phyloP scores from a whole-genome alignment of 2,888 invertebrate species.

The Cyrtodaria siliqua region DNA sequence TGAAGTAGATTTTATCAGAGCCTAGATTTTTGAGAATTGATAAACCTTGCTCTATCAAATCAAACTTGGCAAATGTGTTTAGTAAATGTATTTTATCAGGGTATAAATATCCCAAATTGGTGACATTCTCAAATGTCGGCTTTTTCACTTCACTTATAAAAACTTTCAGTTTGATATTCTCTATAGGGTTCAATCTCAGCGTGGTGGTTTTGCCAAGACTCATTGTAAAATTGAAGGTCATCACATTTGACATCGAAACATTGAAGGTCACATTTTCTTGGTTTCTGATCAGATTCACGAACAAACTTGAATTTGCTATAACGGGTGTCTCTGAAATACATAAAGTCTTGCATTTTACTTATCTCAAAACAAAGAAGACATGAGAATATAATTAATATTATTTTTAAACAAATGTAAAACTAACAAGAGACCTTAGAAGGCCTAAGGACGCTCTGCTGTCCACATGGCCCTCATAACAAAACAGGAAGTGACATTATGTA shows the following conservation, averaged over 20 bases:
- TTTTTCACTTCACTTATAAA: slow-evolving; percentile 20
- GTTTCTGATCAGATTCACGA: slow-evolving; percentile 28
- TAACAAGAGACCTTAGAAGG: no score
- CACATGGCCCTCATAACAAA: no score
- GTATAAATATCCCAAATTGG: slow-evolving; percentile 31
- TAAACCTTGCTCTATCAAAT: neutral
- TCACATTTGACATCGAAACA: slow-evolving; percentile 17
- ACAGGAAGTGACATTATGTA: no score
- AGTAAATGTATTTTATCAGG: slow-evolving; percentile 23
- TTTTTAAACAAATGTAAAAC: no score
- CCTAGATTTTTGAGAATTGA: no score
- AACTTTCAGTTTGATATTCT: slow-evolving; percentile 21
- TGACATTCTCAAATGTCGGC: slow-evolving; percentile 32
- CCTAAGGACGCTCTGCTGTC: no score
- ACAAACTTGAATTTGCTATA: slow-evolving; percentile 17
- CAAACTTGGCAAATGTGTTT: slow-evolving; percentile 9
- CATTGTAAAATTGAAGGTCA: slow-evolving; percentile 47
- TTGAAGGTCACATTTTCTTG: slow-evolving; percentile 29
- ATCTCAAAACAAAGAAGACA: no score
- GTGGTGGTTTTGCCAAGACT: slow-evolving; percentile 19
- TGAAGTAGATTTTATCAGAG: no score
- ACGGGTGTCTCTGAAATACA: neutral
- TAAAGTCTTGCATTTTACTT: no score
- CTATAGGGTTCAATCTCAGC: neutral
- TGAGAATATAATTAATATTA: no score